Conservation (phyloP, 1,140 invertebrate genomes). For the Zaprionus capensis region DNA sequence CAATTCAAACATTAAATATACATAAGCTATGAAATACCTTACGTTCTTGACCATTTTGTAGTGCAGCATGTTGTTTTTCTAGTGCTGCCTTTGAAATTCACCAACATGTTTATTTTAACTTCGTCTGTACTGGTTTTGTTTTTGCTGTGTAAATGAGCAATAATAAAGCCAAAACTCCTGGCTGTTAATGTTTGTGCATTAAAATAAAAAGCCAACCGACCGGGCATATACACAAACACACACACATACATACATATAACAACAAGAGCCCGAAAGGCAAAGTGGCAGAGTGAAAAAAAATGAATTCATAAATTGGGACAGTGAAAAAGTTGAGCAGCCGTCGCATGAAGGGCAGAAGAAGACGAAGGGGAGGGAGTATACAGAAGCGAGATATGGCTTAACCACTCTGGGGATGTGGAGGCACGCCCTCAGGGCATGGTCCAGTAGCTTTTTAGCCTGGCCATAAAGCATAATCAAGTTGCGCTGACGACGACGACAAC, state of each 20-base stretch:
- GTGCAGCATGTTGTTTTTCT: neutral
- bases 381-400: slow-evolving; percentile 7
- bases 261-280: slow-evolving; percentile 49
- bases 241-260: neutral
- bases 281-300: slow-evolving; percentile 50
- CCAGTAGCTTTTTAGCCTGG: slow-evolving; percentile 50
- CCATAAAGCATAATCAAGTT: slow-evolving; percentile 73
- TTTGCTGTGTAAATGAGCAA: slow-evolving; percentile 70
- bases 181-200: slow-evolving; percentile 76
- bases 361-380: neutral
- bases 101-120: slow-evolving; percentile 32
- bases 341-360: slow-evolving; percentile 12
- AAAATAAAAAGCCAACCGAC: slow-evolving; percentile 54
- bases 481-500: slow-evolving; percentile 25
- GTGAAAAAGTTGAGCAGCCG: slow-evolving; percentile 47
- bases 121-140: neutral
- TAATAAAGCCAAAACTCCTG: slow-evolving; percentile 76
- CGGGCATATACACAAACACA: slow-evolving; percentile 14
- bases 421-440: slow-evolving; percentile 38
- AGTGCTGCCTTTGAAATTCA: slow-evolving; percentile 19
- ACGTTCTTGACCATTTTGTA: slow-evolving; percentile 12
- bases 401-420: slow-evolving; percentile 27
- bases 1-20: neutral
- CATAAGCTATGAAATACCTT: neutral
- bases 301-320: slow-evolving; percentile 71